A percentile compares a stretch with the other conserved stretches of the same genome.
phyloP scores from a whole-genome alignment of 2,888 invertebrate species.

The Pheosia gnoma region DNA sequence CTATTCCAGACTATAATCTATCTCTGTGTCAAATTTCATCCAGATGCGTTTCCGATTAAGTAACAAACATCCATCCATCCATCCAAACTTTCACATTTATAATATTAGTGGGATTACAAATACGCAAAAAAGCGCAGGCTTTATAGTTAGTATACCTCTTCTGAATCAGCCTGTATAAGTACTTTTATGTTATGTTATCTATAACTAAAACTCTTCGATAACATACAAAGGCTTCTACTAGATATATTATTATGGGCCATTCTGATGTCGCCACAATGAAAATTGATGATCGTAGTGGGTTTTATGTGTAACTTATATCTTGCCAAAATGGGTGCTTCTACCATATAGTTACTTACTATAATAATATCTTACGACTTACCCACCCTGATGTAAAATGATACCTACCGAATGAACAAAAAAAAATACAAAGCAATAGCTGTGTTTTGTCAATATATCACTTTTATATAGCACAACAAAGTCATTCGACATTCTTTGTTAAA shows the following conservation, averaged over 20 bases:
- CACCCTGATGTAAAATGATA: no score
- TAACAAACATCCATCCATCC: no score
- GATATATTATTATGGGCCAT: conserved; percentile 23
- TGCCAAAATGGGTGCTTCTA: conserved; percentile 9
- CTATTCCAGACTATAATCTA: no score
- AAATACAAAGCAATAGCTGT: background rate
- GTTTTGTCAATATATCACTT: background rate
- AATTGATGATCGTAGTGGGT: conserved; percentile 20
- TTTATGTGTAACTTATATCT: conserved; percentile 26
- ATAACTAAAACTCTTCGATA: background rate
- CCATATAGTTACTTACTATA: conserved; percentile 2
- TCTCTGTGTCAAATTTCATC: no score
- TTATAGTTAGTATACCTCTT: no score
- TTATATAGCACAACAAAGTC: background rate
- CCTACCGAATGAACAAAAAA: no score
- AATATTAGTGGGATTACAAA: no score
- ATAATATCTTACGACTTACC: background rate
- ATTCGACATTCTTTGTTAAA: background rate
- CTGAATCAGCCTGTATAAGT: background rate
- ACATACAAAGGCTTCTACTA: conserved; percentile 8
- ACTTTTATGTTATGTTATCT: conserved; percentile 25
- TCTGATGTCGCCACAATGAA: conserved; percentile 22
- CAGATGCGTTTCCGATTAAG: no score
- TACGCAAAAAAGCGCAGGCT: no score
- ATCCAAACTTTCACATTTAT: no score